Percentiles rank a stretch among this genome's conserved stretches.
Conservation (phyloP, 2,797 vertebrate species). For the Emys orbicularis region DNA sequence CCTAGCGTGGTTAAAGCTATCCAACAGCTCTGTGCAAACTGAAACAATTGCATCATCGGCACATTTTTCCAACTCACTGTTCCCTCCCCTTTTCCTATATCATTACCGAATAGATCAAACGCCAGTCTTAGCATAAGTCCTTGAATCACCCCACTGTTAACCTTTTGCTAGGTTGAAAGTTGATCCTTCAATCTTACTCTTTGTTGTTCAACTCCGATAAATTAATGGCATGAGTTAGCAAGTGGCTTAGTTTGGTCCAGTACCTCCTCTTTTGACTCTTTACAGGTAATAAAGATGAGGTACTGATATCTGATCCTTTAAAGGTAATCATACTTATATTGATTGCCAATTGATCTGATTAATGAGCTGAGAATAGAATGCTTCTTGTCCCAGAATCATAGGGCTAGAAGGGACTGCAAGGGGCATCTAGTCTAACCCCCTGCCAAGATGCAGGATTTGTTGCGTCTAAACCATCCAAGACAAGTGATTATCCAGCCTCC, state of each 20-base stretch:
- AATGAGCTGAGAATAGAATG: too few species aligned
- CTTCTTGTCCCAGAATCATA: too few species aligned
- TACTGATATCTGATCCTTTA: too few species aligned
- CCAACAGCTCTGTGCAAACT: constrained; percentile 21
- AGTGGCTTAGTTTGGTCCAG: constrained; percentile 10
- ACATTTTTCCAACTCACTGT: background rate
- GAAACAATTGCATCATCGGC: background rate
- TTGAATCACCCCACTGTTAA: background rate
- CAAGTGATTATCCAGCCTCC: too few species aligned
- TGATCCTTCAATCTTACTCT: background rate
- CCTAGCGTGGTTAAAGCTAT: constrained; percentile 41
- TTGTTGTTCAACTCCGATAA: background rate
- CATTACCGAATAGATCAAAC: background rate
- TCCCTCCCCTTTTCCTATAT: background rate
- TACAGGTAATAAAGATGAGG: too few species aligned
- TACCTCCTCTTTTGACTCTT: background rate
- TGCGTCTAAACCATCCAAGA: too few species aligned
- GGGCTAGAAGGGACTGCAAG: too few species aligned
- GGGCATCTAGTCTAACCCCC: too few species aligned
- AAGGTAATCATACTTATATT: too few species aligned
- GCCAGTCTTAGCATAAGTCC: background rate
- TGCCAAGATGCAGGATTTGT: too few species aligned
- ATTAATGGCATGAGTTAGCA: constrained; percentile 5
- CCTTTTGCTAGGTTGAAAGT: background rate
- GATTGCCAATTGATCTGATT: too few species aligned